A percentile compares a stretch with the other conserved stretches of the same genome.
Evolutionary conservation across 2,888 invertebrate genomes (phyloP).

Genomic region (Merodon equestris): DNA sequence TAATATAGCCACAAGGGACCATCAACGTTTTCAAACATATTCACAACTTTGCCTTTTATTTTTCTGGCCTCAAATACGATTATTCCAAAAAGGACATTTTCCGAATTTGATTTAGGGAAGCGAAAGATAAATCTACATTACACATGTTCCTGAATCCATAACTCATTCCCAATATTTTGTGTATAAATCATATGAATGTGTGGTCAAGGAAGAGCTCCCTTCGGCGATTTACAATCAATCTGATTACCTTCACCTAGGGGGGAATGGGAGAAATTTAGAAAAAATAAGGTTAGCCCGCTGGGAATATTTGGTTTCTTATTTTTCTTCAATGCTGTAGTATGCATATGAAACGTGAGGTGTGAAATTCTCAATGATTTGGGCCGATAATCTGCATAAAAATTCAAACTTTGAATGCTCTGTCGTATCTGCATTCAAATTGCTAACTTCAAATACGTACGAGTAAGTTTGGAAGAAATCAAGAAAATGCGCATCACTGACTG

Average conservation of each 20-base stretch:
- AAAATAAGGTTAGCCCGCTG: conserved; percentile 24
- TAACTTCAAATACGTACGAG: not conserved
- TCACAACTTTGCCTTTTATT: conserved; percentile 11
- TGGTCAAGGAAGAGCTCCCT: conserved; percentile 48
- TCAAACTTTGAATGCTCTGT: conserved; percentile 3
- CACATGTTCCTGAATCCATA: conserved; percentile 25
- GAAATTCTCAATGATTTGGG: conserved; percentile 32
- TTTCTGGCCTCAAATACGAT: conserved; percentile 27
- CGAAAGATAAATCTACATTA: conserved; percentile 36
- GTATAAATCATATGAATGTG: conserved; percentile 17
- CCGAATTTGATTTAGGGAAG: conserved; percentile 38
- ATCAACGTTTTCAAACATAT: conserved; percentile 17
- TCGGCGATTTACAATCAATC: conserved; percentile 41
- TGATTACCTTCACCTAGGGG: conserved; percentile 30
- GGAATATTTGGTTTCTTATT: conserved; percentile 30
- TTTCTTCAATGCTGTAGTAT: not conserved
- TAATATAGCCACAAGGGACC: conserved; percentile 34
- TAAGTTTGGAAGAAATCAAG: conserved; percentile 27
- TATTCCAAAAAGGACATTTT: conserved; percentile 44
- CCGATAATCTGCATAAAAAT: conserved; percentile 47
- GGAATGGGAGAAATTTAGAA: conserved; percentile 10
- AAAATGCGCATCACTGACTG: conserved; percentile 47
- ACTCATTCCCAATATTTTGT: conserved; percentile 12
- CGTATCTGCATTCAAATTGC: conserved; percentile 34
- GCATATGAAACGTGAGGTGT: conserved; percentile 53